These are phyloP conservation scores for Oenanthe melanoleuca DNA, from an alignment of 2,113 vertebrate genomes.

Conservation along the genomic window DNA sequence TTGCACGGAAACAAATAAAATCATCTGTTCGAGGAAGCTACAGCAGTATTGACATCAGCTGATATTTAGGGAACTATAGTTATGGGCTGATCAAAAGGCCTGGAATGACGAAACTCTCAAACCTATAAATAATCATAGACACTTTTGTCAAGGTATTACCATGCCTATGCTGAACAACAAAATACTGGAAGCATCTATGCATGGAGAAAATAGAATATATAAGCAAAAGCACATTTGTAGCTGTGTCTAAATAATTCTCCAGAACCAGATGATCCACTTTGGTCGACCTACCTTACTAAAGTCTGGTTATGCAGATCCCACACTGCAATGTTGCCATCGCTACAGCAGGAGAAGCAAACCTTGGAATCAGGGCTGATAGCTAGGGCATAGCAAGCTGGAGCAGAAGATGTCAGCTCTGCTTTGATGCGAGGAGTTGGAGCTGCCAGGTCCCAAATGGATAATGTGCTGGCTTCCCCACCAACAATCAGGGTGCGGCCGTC, in stretches of 20 bases:
- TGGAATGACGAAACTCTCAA: not conserved
- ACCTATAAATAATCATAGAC: not conserved
- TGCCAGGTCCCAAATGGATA: conserved; percentile 90
- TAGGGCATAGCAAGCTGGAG: conserved; percentile 85
- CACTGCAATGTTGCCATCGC: conserved; percentile 86
- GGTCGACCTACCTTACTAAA: conserved; percentile 79
- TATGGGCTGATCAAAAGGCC: not conserved
- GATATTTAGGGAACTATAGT: not conserved
- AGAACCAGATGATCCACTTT: not conserved
- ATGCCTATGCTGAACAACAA: not conserved
- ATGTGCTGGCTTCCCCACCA: conserved; percentile 85
- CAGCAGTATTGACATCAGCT: not conserved
- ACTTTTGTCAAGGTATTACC: not conserved
- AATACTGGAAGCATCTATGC: not conserved
- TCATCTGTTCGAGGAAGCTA: not conserved
- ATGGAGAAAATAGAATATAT: not conserved
- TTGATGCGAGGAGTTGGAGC: conserved; percentile 87
- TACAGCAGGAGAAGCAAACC: conserved; percentile 88
- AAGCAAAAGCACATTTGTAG: not conserved
- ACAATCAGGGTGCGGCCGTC: conserved; percentile 87
- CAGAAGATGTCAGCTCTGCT: conserved; percentile 85
- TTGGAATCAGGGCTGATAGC: conserved; percentile 88
- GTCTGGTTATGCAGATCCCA: conserved; percentile 90
- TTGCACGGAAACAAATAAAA: not conserved
- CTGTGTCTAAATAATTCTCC: not conserved